Percentiles rank a stretch among this genome's conserved stretches.
These are phyloP conservation scores for Sialia sialis DNA, from an alignment of 2,113 vertebrate genomes.

Conservation along the genomic window DNA sequence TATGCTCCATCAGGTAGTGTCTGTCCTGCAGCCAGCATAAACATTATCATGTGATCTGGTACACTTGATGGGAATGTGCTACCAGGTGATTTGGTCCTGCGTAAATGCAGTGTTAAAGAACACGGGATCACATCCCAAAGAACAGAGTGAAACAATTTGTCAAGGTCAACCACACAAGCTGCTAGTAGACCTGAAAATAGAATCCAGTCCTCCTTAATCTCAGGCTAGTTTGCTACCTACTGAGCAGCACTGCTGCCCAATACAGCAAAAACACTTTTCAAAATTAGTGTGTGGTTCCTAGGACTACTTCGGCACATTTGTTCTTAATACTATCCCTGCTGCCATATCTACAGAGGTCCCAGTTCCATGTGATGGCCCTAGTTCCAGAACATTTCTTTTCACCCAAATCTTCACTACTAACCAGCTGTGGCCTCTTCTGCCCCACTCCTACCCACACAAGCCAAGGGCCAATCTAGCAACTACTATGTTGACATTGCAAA, in stretches of 20 bases:
- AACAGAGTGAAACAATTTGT: background rate
- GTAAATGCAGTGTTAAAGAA: background rate
- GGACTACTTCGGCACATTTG: background rate
- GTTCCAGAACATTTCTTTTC: background rate
- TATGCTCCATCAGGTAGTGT: background rate
- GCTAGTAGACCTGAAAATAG: background rate
- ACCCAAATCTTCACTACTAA: background rate
- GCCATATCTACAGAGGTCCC: background rate
- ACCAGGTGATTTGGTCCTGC: background rate
- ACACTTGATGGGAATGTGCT: background rate
- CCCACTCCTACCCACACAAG: background rate
- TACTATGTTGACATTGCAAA: background rate
- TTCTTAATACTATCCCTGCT: background rate
- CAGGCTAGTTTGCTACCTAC: background rate
- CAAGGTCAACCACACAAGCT: slow-evolving; percentile 10
- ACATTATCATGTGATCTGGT: background rate
- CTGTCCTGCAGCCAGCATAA: background rate
- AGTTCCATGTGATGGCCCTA: background rate
- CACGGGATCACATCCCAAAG: background rate
- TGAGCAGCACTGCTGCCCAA: background rate
- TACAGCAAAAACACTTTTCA: background rate
- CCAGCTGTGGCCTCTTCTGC: background rate
- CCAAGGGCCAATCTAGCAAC: background rate
- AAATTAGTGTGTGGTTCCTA: background rate
- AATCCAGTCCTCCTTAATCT: background rate